Evolutionary conservation across 2,113 vertebrate species (phyloP), one percentile per base, ranked within the genome.

Genomic region (Lates calcarifer): DNA sequence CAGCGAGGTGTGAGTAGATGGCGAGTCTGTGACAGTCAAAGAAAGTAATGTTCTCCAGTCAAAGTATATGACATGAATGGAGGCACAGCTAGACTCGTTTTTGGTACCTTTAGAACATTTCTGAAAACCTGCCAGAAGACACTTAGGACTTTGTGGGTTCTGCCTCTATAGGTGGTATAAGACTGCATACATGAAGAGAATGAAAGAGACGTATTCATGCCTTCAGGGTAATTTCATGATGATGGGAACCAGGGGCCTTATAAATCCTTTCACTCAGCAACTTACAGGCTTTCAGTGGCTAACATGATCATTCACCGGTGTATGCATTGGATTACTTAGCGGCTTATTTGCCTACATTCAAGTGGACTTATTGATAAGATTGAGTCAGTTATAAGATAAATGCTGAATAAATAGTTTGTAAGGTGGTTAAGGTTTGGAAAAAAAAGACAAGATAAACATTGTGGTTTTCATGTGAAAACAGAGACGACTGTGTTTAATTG

Each of bases 201-300:
- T 94, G 90, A 93, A 94, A 91, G 91, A 86, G 71, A 73, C 1
- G 3, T 75, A 94, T 91, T 94, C 87, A 92, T 87, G 53, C 76
- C 90, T 68, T 66, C 39, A 66, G 58, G 86, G 71, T 83, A 51
- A 86, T 79, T 82, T 81, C 51, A 77, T 86, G 69, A 88, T 84
- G 72, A 81, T 78, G 79, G 60, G 66, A 79, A 87, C 82, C 75
- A 76, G 56, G 85, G 82, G 62, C 62, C 73, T 47, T 63, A 63
- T 84, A 86, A 89, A 87, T 84, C 68, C 67, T 75, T 82, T 86
- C 72, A 74, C 53, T 82, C 69, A 78, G 41, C 33, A 64, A 70
- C 47, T 53, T 77, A 76, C 55, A 29, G 47, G 66, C 81, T 84
- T 76, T 83, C 62, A 45, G 41, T 78, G 45, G 70, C 76, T 64